Conservation (phyloP, 2,797 vertebrate species). For the Dryobates pubescens region DNA sequence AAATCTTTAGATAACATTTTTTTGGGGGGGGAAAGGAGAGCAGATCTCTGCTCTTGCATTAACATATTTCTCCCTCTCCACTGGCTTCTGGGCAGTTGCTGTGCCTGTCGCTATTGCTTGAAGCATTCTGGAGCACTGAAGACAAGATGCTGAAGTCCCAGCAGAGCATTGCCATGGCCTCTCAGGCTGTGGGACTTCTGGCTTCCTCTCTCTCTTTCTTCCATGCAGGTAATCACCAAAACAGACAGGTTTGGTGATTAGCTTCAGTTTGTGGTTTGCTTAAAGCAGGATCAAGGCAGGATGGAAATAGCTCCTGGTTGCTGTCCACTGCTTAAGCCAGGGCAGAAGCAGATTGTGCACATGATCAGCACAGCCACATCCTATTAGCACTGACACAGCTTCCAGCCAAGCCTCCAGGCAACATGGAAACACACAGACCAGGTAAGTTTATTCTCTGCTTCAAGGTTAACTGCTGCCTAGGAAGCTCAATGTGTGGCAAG, state of each 20-base stretch:
- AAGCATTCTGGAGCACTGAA: background rate
- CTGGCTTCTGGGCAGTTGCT: background rate
- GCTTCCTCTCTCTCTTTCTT: background rate
- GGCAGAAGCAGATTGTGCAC: constrained; percentile 82
- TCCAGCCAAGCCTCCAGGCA: constrained; percentile 56
- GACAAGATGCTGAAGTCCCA: background rate
- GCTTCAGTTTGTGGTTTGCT: constrained; percentile 27
- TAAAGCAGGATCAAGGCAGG: constrained; percentile 70
- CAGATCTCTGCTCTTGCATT: background rate
- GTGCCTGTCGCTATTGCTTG: background rate
- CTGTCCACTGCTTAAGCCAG: constrained; percentile 80
- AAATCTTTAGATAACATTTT: background rate
- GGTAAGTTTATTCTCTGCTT: constrained; percentile 62
- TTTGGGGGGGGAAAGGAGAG: background rate
- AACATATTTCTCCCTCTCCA: background rate
- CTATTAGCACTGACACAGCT: constrained; percentile 51
- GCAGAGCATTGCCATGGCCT: background rate
- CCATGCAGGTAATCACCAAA: constrained; percentile 9
- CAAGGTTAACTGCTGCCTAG: background rate
- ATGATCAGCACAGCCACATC: constrained; percentile 65
- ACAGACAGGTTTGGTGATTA: constrained; percentile 48
- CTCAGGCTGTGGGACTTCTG: background rate
- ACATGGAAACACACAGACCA: constrained; percentile 60
- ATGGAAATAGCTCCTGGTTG: constrained; percentile 83
- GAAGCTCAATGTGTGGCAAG: background rate